phyloP scores from a whole-genome alignment of 2,797 vertebrate species.

The Apogon talboti region DNA sequence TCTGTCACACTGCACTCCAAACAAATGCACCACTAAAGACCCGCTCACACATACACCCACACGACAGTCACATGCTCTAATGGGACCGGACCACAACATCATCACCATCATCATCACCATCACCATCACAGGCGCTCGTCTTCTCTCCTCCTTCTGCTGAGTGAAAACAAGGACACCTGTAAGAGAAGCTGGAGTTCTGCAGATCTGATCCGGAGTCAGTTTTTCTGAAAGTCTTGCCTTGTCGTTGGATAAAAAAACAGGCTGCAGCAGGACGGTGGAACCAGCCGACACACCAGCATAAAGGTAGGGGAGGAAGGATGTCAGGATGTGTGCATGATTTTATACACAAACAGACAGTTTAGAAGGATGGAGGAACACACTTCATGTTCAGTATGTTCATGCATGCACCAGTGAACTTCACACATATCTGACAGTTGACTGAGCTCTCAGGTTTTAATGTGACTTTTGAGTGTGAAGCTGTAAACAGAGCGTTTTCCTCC shows the following conservation, averaged over 20 bases:
- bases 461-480: slow-evolving; percentile 22
- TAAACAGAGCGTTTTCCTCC: slow-evolving; percentile 51
- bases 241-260: slow-evolving; percentile 18
- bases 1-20: slow-evolving; percentile 25
- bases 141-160: slow-evolving; percentile 15
- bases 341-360: slow-evolving; percentile 2
- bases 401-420: slow-evolving; percentile 40
- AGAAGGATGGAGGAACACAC: slow-evolving; percentile 7
- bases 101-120: too few relatives aligned
- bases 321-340: slow-evolving; percentile 17
- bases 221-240: slow-evolving; percentile 14
- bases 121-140: slow-evolving; percentile 13
- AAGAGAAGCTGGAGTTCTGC: slow-evolving; percentile 35
- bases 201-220: slow-evolving; percentile 44
- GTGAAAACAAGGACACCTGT: slow-evolving; percentile 54
- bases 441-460: slow-evolving; percentile 20
- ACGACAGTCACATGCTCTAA: slow-evolving; percentile 34
- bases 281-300: slow-evolving; percentile 38
- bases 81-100: slow-evolving; percentile 35
- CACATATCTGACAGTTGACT: slow-evolving; percentile 29
- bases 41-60: slow-evolving; percentile 17
- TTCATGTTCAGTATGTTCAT: slow-evolving; percentile 7
- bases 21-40: slow-evolving; percentile 37
- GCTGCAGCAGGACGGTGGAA: slow-evolving; percentile 41
- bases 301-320: slow-evolving; percentile 53